These are phyloP conservation scores for Colletes latitarsis DNA, from an alignment of 1,140 invertebrate genomes.

Conservation along the genomic window DNA sequence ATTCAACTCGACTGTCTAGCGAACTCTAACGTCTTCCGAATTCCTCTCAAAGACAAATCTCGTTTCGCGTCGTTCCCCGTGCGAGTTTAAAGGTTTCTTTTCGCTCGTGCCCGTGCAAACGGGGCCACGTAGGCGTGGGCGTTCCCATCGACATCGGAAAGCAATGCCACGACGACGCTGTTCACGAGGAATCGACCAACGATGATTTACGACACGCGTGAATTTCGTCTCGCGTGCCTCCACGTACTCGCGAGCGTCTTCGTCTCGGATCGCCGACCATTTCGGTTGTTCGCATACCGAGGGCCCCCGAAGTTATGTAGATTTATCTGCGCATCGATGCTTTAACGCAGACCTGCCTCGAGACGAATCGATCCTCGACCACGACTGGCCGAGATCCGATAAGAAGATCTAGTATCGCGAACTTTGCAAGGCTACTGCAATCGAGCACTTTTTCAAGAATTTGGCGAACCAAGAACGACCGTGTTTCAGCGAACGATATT, in stretches of 20 bases:
- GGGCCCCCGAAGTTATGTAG: constrained; percentile 3
- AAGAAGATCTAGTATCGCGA: neutral
- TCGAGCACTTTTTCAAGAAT: too few species aligned
- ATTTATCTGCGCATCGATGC: constrained; percentile 34
- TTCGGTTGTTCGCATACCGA: constrained; percentile 19
- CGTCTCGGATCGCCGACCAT: neutral
- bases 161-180: constrained; percentile 34
- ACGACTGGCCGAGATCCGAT: neutral
- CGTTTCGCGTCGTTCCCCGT: constrained; percentile 28
- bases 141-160: constrained; percentile 27
- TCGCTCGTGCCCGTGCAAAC: constrained; percentile 44
- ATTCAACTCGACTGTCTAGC: too few species aligned
- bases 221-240: constrained; percentile 32
- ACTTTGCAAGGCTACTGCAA: neutral
- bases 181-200: constrained; percentile 2
- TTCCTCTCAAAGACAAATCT: neutral
- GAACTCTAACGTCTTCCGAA: too few species aligned
- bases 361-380: neutral
- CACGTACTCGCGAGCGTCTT: constrained; percentile 14
- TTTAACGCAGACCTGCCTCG: constrained; percentile 2
- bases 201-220: constrained; percentile 45
- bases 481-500: too few species aligned
- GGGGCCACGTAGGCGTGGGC: constrained; percentile 37
- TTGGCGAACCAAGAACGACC: neutral
- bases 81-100: constrained; percentile 42